These are phyloP conservation scores for Enteromius argenteus DNA, from an alignment of 2,797 vertebrate genomes.

Conservation along the genomic window DNA sequence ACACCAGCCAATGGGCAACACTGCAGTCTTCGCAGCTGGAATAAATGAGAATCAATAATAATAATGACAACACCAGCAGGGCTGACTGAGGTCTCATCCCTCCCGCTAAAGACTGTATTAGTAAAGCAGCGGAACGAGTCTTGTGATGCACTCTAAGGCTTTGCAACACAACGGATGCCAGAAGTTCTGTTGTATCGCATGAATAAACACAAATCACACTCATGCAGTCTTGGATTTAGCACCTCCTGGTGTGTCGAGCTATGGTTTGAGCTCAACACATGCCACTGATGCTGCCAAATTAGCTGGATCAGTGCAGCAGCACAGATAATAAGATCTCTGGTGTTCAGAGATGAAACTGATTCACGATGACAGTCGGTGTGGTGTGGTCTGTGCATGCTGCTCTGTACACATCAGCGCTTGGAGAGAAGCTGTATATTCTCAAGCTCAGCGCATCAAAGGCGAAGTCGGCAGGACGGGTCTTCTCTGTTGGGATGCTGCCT, in stretches of 20 bases:
- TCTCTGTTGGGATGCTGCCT: conserved; percentile 39
- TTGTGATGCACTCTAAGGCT: conserved; percentile 1
- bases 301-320: conserved; percentile 46
- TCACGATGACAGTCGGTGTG: conserved; percentile 9
- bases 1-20: neutral
- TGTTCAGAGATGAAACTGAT: conserved; percentile 47
- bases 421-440: conserved; percentile 13
- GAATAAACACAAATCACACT: conserved; percentile 41
- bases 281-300: conserved; percentile 20
- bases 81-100: conserved; percentile 25
- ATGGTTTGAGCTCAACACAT: conserved; percentile 38
- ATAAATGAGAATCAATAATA: conserved; percentile 54
- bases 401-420: conserved; percentile 37
- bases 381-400: conserved; percentile 22
- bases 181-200: conserved; percentile 36
- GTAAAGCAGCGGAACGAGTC: neutral
- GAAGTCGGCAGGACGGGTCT: neutral
- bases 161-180: conserved; percentile 32
- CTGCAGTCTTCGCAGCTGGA: conserved; percentile 45
- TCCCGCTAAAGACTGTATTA: conserved; percentile 36
- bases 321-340: conserved; percentile 45
- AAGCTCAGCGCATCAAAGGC: conserved; percentile 6
- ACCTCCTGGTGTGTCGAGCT: conserved; percentile 20
- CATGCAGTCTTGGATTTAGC: conserved; percentile 40
- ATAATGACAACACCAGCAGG: conserved; percentile 42